Base-by-base conservation (phyloP, 1,140 invertebrate species). In the Drosophila simulans region DNA sequence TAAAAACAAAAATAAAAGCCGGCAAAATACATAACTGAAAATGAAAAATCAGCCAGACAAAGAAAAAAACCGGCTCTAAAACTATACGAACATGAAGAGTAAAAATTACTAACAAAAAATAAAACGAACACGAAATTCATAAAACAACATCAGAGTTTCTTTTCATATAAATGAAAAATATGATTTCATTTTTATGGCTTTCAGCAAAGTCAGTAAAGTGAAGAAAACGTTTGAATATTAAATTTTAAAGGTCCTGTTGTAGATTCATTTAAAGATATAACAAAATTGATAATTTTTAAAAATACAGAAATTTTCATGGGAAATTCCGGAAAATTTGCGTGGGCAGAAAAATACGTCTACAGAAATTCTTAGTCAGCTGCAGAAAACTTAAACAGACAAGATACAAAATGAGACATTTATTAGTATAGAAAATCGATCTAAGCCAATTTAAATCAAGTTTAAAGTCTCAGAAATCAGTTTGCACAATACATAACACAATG, bases 21-120 rank as follows among this genome's bases (percentile, higher is more conserved):
- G 84, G 83, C 83, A 66, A 86, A 86, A 86, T 86, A 80, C 74
- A 57, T 75, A 56, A 31, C 31, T 31, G 31, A 63, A 84, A 80
- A 69, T 34, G 39, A 80, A 79, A 27, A 15, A 11, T 25, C 40
- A 45, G 10, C 7, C 57, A 74, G 80, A 89, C 83, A 88, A 88
- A 88, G 84, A 77, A 80, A 78, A 78, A 84, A 88, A 89, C 84
- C 80, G 84, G 84, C 84, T 89, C 55, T 22, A 45, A 82, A 70
- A 55, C 43, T 66, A 76, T 66, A 25, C 13, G 34, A 34, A 60
- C 20, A 58, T 58, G 34, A 63, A 54, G 40, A 56, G 51, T 52
- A 42, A 40, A 34, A 48, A 75, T 54, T 46, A 59, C 37, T 54
- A 46, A 59, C 35, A 74, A 59, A 45, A 37, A 37, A 25, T 15